Evolutionary conservation across 2,888 invertebrate species (phyloP).

Genomic region (Agrenia bidenticulata): DNA sequence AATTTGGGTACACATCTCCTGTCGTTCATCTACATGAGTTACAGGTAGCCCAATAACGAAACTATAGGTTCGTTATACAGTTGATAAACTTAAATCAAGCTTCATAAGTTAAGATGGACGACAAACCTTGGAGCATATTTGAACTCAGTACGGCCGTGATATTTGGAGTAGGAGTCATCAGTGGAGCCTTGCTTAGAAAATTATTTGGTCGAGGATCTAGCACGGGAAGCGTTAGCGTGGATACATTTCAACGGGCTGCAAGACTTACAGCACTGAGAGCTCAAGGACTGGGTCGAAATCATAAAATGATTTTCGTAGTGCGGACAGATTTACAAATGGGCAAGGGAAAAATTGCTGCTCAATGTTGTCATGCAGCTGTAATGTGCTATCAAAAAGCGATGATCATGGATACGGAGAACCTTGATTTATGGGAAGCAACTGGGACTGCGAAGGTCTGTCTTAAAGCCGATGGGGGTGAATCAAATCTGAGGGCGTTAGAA

Average conservation of each 20-base stretch:
- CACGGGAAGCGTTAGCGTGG: slow-evolving; percentile 8
- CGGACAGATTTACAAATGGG: slow-evolving; percentile 91
- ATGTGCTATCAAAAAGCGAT: slow-evolving; percentile 75
- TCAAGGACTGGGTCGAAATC: slow-evolving; percentile 39
- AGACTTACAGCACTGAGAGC: slow-evolving; percentile 38
- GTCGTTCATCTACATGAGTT: no score
- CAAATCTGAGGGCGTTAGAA: slow-evolving; percentile 69
- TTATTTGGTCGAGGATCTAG: slow-evolving; percentile 16
- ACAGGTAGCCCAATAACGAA: no score
- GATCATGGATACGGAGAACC: slow-evolving; percentile 64
- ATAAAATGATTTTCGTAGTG: slow-evolving; percentile 82
- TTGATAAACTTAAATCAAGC: no score
- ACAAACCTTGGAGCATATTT: slow-evolving; percentile 18
- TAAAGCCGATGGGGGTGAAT: slow-evolving; percentile 70
- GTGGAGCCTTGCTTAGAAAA: slow-evolving; percentile 31
- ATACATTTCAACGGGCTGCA: slow-evolving; percentile 38
- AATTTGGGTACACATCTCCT: no score
- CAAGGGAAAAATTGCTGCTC: slow-evolving; percentile 91
- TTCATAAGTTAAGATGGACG: slow-evolving; percentile 25
- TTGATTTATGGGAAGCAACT: slow-evolving; percentile 68
- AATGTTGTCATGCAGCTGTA: slow-evolving; percentile 85
- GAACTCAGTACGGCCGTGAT: slow-evolving; percentile 33
- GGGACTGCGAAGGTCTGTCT: slow-evolving; percentile 86
- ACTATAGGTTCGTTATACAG: no score
- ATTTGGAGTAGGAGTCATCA: slow-evolving; percentile 45